phyloP scores from a whole-genome alignment of 2,113 vertebrate species.

The Ptilonorhynchus violaceus region DNA sequence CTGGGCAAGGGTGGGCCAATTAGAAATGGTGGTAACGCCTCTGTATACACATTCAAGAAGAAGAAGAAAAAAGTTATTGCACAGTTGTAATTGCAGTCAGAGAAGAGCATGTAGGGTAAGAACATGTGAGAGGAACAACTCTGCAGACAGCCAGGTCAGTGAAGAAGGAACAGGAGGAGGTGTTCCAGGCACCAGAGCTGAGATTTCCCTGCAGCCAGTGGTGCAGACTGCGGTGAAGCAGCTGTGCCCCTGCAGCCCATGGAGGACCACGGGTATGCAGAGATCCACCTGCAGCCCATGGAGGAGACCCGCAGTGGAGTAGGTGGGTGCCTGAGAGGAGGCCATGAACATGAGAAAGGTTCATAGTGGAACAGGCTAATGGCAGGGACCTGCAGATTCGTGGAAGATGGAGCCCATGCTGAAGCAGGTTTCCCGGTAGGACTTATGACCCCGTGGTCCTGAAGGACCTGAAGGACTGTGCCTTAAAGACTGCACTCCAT shows the following conservation, averaged over 20 bases:
- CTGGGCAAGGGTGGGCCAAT: not conserved
- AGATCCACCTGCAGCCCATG: not conserved
- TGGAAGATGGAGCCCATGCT: accelerated
- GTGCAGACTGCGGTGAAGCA: not conserved
- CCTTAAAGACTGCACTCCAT: not conserved
- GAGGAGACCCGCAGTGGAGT: not conserved
- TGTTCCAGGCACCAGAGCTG: accelerated
- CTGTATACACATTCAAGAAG: not conserved
- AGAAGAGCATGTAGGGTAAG: not conserved
- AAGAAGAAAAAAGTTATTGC: not conserved
- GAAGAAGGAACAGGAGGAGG: not conserved
- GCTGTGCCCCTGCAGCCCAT: not conserved
- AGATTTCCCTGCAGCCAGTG: not conserved
- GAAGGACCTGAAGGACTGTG: not conserved
- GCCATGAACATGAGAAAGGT: not conserved
- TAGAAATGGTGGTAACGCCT: not conserved
- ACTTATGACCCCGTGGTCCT: too few species aligned
- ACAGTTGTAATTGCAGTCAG: not conserved
- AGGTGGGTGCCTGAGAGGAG: not conserved
- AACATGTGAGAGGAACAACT: not conserved
- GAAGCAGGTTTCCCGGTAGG: not conserved
- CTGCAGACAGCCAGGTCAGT: not conserved
- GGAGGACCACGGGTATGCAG: not conserved
- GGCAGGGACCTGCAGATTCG: not conserved
- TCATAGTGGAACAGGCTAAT: accelerated